Conservation (phyloP, 2,797 vertebrate species). For the Muraenolepis orangiensis region DNA sequence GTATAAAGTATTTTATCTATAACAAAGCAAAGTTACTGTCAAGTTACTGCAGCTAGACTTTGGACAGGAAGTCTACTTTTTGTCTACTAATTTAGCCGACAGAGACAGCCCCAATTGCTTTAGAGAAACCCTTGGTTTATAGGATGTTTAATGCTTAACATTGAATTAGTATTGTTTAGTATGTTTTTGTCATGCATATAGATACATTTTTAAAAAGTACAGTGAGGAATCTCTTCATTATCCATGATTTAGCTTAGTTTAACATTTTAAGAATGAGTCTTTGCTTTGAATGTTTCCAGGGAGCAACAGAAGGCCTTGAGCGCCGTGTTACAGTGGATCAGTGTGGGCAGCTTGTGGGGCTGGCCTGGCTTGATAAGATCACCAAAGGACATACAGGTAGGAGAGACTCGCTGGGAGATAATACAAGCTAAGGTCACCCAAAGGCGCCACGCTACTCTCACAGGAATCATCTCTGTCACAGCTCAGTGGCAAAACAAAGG, state of each 20-base stretch:
- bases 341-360: slow-evolving; percentile 35
- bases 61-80: too few relatives aligned
- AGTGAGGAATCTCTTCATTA: neutral
- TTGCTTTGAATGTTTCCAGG: neutral
- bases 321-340: neutral
- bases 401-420: slow-evolving; percentile 34
- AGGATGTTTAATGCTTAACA: too few relatives aligned
- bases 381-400: slow-evolving; percentile 37
- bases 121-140: too few relatives aligned
- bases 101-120: too few relatives aligned
- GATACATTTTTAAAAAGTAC: neutral
- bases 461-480: slow-evolving; percentile 24
- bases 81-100: too few relatives aligned
- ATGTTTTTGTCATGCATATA: neutral
- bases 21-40: too few relatives aligned
- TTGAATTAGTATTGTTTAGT: neutral
- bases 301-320: neutral
- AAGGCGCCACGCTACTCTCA: slow-evolving; percentile 29
- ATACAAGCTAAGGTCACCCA: slow-evolving; percentile 47
- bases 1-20: too few relatives aligned
- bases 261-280: neutral
- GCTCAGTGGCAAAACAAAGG: slow-evolving; percentile 20
- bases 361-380: slow-evolving; percentile 49
- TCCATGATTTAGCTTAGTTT: too few relatives aligned
- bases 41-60: too few relatives aligned